Base-by-base conservation (phyloP, 2,888 invertebrate species). In the Stegana nigrithorax region DNA sequence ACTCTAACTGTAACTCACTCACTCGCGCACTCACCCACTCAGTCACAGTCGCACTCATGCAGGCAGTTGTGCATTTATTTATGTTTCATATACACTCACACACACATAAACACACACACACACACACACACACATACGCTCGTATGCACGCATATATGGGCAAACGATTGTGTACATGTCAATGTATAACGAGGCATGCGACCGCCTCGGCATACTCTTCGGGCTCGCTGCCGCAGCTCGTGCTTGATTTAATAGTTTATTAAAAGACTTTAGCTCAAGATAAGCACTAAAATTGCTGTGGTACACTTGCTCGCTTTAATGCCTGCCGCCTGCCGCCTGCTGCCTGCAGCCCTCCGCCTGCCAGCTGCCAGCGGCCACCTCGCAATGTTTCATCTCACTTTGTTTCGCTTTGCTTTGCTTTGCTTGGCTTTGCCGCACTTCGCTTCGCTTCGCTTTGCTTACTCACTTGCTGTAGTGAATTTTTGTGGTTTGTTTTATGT, bases 231-330 rank as follows among this genome's bases (percentile, higher is more conserved):
- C n/a, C n/a, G n/a, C n/a, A n/a, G n/a, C 76, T 75, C 76, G 76
- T 71, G 75, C 73, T 76, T 75, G 75, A 75, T 75, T 75, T 75
- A 75, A 75, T 76, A 75, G 75, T 75, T 75, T 75, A 75, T 75
- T 75, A 75, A 75, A 47, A 47, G 47, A 47, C 47, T 47, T 47
- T 47, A 8, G 47, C 47, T 47, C 47, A 25, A 47, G 75, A 75
- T 75, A 76, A 73, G 75, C 73, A 73, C 67, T 55, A 23, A 72
- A 75, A 75, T 73, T 75, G 47, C 25, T 36, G 6, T 36, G 32
- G 23, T 55, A 8, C 36, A n/a, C n/a, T n/a, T n/a, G 12, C n/a
- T n/a, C 7, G n/a, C 42, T 42, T 42, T 42, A 42, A 42, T 42
- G 7, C 42, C 42, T 14, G n/a, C 1, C 12, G 7, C 5, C 39